phyloP scores from a whole-genome alignment of 2,888 invertebrate species.

The Charanyca ferruginea region DNA sequence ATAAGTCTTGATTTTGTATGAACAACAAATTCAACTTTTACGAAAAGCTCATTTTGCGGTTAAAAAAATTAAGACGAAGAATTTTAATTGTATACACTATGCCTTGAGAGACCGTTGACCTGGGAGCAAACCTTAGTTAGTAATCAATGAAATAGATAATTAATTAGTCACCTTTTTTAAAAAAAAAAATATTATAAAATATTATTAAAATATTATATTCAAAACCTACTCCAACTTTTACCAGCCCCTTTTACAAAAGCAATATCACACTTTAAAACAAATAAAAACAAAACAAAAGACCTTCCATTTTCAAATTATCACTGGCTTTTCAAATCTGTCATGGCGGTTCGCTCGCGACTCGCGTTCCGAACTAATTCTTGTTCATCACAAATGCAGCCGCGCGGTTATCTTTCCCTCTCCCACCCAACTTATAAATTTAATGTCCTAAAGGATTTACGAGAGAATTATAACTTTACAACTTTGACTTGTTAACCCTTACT shows the following conservation, averaged over 20 bases:
- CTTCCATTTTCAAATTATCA: conserved; percentile 35
- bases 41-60: too few species aligned
- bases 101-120: too few species aligned
- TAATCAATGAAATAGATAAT: too few species aligned
- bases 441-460: conserved; percentile 84
- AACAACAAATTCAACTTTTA: too few species aligned
- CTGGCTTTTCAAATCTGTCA: conserved; percentile 36
- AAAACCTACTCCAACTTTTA: background rate
- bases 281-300: conserved; percentile 7
- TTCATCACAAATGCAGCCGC: conserved; percentile 82
- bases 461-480: conserved; percentile 81
- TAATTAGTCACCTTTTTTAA: too few species aligned
- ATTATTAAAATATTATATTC: too few species aligned
- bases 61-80: too few species aligned
- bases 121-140: too few species aligned
- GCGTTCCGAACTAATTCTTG: conserved; percentile 68
- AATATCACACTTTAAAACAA: background rate
- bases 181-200: too few species aligned
- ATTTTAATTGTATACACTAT: too few species aligned
- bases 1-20: too few species aligned
- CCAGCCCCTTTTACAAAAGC: background rate
- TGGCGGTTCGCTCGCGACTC: conserved; percentile 49
- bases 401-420: conserved; percentile 82
- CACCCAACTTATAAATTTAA: conserved; percentile 84
- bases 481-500: conserved; percentile 67